Evolutionary conservation across 2,888 invertebrate species (phyloP).

Genomic region (Elgonia sp.): DNA sequence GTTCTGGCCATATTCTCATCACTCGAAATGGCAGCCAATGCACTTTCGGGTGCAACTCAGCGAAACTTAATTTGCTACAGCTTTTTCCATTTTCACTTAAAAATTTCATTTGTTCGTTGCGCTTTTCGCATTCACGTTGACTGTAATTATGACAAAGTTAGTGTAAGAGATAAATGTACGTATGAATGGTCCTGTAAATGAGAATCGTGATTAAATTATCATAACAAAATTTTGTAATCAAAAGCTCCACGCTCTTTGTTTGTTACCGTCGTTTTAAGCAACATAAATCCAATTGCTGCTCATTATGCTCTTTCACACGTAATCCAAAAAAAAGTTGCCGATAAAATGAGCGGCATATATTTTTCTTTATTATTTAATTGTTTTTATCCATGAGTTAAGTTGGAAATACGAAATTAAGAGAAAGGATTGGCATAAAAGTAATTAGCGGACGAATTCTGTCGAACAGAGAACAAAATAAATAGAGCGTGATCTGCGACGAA

Average conservation of each 20-base stretch:
- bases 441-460: slow-evolving; percentile 39
- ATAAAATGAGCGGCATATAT: not conserved
- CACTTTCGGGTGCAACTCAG: slow-evolving; percentile 45
- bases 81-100: slow-evolving; percentile 51
- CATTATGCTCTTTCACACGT: slow-evolving; percentile 20
- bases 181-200: slow-evolving; percentile 48
- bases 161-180: slow-evolving; percentile 47
- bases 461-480: slow-evolving; percentile 53
- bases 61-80: slow-evolving; percentile 54
- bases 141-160: slow-evolving; percentile 48
- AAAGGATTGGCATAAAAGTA: slow-evolving; percentile 33
- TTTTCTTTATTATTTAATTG: slow-evolving; percentile 4
- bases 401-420: not conserved
- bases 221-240: slow-evolving; percentile 44
- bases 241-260: slow-evolving; percentile 34
- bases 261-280: slow-evolving; percentile 5
- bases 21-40: slow-evolving; percentile 42
- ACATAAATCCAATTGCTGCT: slow-evolving; percentile 1
- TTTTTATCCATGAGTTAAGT: not conserved
- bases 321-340: not conserved
- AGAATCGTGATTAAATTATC: slow-evolving; percentile 44
- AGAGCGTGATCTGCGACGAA: slow-evolving; percentile 34
- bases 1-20: slow-evolving; percentile 42
- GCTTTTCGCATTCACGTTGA: slow-evolving; percentile 38
- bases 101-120: slow-evolving; percentile 46